A percentile compares a stretch with the other conserved stretches of the same genome.
Evolutionary conservation across 2,797 vertebrate species (phyloP).

Genomic region (Aplochiton taeniatus): DNA sequence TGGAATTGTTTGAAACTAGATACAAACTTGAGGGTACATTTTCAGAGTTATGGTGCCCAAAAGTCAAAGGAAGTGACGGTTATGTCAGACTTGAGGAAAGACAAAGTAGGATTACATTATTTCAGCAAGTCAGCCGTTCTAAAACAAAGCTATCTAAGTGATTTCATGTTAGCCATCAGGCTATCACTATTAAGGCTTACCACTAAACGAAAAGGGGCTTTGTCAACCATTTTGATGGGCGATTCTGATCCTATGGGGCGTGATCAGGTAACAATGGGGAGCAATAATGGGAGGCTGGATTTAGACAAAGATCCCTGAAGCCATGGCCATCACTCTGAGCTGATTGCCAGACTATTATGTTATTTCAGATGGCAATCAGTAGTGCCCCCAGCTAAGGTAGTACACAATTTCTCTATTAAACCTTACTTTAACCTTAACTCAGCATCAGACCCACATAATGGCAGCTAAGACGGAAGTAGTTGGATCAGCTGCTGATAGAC

Average conservation of each 20-base stretch:
- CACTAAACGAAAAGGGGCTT: constrained; percentile 1
- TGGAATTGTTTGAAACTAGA: too few relatives aligned
- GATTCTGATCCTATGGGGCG: constrained; percentile 29
- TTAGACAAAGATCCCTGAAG: constrained; percentile 32
- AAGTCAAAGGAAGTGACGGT: neutral
- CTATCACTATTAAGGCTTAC: neutral
- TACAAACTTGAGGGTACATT: too few relatives aligned
- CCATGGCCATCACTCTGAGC: constrained; percentile 29
- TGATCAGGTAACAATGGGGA: constrained; percentile 3
- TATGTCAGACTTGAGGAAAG: neutral
- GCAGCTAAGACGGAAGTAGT: constrained; percentile 19
- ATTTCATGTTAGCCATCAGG: neutral
- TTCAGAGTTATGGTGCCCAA: neutral
- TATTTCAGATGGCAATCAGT: constrained; percentile 42
- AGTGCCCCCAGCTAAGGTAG: constrained; percentile 12
- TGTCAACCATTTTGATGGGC: constrained; percentile 11
- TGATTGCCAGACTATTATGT: constrained; percentile 46
- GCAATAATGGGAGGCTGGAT: constrained; percentile 36
- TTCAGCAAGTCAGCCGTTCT: constrained; percentile 20
- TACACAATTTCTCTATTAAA: constrained; percentile 32
- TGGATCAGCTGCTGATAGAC: constrained; percentile 11
- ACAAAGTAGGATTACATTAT: constrained; percentile 23
- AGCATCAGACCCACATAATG: constrained; percentile 24
- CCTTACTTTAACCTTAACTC: constrained; percentile 23
- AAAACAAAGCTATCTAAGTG: constrained; percentile 1